Evolutionary conservation across 2,888 invertebrate genomes (phyloP).

Genomic region (Plagiodera versicolora): DNA sequence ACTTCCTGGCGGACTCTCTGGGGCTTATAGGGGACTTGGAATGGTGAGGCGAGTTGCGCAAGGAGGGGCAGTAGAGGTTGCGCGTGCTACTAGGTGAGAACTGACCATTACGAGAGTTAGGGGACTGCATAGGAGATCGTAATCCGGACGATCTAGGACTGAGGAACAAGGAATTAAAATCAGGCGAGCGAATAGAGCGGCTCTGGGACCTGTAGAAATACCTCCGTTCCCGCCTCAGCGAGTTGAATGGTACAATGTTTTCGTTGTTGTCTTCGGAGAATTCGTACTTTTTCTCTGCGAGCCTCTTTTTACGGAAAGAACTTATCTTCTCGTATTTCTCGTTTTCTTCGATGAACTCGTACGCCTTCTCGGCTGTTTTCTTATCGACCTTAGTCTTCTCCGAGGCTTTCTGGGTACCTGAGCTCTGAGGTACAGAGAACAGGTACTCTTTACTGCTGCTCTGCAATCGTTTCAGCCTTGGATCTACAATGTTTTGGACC

Average conservation of each 20-base stretch:
- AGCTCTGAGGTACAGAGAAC: slow-evolving; percentile 50
- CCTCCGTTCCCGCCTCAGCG: slow-evolving; percentile 56
- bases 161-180: slow-evolving; percentile 50
- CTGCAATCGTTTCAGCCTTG: slow-evolving; percentile 51
- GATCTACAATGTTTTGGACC: slow-evolving; percentile 53
- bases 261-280: slow-evolving; percentile 78
- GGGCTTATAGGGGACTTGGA: slow-evolving; percentile 54
- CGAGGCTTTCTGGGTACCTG: slow-evolving; percentile 39
- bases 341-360: slow-evolving; percentile 83
- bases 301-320: slow-evolving; percentile 77
- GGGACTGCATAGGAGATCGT: slow-evolving; percentile 54
- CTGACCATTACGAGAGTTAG: slow-evolving; percentile 52
- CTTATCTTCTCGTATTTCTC: slow-evolving; percentile 86
- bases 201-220: slow-evolving; percentile 47
- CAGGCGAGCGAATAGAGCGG: slow-evolving; percentile 50
- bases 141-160: slow-evolving; percentile 49
- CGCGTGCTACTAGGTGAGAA: slow-evolving; percentile 49
- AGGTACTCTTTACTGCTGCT: slow-evolving; percentile 47
- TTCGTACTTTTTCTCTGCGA: slow-evolving; percentile 91
- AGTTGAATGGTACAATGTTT: slow-evolving; percentile 67
- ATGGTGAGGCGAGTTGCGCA: slow-evolving; percentile 51
- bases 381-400: slow-evolving; percentile 52
- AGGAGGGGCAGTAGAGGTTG: slow-evolving; percentile 48
- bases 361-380: slow-evolving; percentile 71
- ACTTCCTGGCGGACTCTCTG: slow-evolving; percentile 49